Percentiles rank a stretch among this genome's conserved stretches.
Conservation (phyloP, 2,888 invertebrate species). For the Calameuta filiformis region DNA sequence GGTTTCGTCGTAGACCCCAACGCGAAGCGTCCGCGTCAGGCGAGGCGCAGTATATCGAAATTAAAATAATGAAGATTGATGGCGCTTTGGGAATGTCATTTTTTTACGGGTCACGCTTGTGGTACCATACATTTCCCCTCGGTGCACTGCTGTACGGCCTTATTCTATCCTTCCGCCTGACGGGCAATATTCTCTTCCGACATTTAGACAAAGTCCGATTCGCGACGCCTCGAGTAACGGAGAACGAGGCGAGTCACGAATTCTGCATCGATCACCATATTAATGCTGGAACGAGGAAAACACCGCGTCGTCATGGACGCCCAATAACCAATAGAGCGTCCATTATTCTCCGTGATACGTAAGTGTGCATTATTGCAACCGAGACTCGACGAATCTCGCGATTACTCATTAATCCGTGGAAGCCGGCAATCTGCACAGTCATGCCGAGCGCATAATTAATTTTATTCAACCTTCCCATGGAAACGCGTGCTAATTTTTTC, state of each 20-base stretch:
- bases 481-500: not conserved
- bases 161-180: constrained; percentile 5
- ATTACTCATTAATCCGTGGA: not conserved
- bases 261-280: not conserved
- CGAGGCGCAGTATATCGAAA: constrained; percentile 27
- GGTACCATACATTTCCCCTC: constrained; percentile 1
- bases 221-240: not conserved
- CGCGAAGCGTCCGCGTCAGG: not conserved
- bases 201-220: not conserved
- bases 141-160: constrained; percentile 6
- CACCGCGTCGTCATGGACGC: not conserved
- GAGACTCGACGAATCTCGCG: not conserved
- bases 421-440: not conserved
- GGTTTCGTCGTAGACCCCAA: constrained; percentile 23
- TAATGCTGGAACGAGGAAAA: not conserved
- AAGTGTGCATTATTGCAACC: not conserved
- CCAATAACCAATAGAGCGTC: not conserved
- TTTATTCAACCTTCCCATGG: not conserved
- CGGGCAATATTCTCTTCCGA: not conserved
- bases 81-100: constrained; percentile 31
- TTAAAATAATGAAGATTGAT: constrained; percentile 49
- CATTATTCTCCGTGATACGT: not conserved
- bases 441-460: not conserved
- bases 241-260: not conserved
- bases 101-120: constrained; percentile 28